These are phyloP conservation scores for Typhlichthys eigenmanni DNA, from an alignment of 2,797 vertebrate genomes.

Conservation along the genomic window DNA sequence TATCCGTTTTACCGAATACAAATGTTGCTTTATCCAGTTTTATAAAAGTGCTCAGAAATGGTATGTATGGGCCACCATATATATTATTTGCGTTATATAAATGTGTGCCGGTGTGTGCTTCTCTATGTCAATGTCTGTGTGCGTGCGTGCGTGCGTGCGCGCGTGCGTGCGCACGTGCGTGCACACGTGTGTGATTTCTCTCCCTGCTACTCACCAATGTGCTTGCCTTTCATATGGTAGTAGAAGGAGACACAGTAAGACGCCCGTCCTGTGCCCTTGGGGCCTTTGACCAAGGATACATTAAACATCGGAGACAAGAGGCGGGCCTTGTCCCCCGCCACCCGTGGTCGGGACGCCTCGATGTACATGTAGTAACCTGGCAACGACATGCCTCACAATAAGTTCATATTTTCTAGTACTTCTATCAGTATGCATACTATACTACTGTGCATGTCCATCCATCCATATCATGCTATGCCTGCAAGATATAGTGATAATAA, in stretches of 20 bases:
- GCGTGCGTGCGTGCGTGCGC: neutral
- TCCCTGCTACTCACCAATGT: slow-evolving; percentile 87
- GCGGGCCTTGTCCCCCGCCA: slow-evolving; percentile 88
- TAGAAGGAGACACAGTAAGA: slow-evolving; percentile 95
- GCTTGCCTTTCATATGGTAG: slow-evolving; percentile 98
- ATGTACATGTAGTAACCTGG: slow-evolving; percentile 98
- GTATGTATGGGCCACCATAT: too few species aligned
- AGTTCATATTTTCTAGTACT: neutral
- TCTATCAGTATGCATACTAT: too few species aligned
- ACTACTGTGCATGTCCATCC: too few species aligned
- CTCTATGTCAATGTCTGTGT: neutral
- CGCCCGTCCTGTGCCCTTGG: slow-evolving; percentile 67
- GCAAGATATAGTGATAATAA: too few species aligned
- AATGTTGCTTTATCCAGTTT: too few species aligned
- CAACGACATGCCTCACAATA: slow-evolving; percentile 21
- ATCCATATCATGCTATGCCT: too few species aligned
- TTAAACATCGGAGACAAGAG: slow-evolving; percentile 95
- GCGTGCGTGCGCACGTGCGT: neutral
- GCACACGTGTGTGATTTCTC: neutral
- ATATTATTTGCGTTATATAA: neutral
- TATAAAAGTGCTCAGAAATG: too few species aligned
- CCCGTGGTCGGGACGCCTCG: slow-evolving; percentile 88
- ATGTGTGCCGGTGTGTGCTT: slow-evolving; percentile 5
- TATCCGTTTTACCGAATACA: too few species aligned
- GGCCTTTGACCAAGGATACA: slow-evolving; percentile 79